Percentiles rank a stretch among this genome's conserved stretches.
phyloP scores from a whole-genome alignment of 37 sponge, comb jelly and placozoan genomes.

The Beroe ovata region DNA sequence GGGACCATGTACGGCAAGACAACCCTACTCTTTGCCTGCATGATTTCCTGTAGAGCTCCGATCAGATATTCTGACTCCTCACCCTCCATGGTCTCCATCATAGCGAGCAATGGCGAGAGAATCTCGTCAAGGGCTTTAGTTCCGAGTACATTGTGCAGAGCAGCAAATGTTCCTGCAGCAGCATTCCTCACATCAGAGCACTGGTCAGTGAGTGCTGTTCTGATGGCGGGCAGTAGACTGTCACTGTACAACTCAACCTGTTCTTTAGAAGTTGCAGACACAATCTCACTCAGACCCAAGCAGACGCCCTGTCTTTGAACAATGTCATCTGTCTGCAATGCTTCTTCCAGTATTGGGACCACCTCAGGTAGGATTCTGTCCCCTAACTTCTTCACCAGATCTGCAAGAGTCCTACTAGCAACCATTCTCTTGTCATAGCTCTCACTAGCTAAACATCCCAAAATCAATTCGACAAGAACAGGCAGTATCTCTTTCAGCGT shows the following conservation, averaged over 20 bases:
- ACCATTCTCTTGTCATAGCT: conserved; percentile 85
- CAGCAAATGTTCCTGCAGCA: conserved; percentile 90
- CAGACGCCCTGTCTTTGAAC: conserved; percentile 95
- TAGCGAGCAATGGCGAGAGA: conserved; percentile 75
- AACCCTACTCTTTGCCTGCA: conserved; percentile 87
- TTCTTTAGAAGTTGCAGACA: conserved; percentile 85
- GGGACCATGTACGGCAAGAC: conserved; percentile 93
- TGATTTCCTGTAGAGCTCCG: conserved; percentile 85
- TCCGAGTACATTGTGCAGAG: conserved; percentile 85
- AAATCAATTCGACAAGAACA: conserved; percentile 78
- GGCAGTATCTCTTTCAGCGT: conserved; percentile 95
- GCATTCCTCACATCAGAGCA: conserved; percentile 83
- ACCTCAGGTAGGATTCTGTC: conserved; percentile 94
- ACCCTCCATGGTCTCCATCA: conserved; percentile 71
- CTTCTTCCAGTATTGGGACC: conserved; percentile 87
- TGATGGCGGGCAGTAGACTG: conserved; percentile 81
- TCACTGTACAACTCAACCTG: conserved; percentile 77
- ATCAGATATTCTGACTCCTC: conserved; percentile 76
- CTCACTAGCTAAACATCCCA: conserved; percentile 81
- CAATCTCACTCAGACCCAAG: conserved; percentile 92
- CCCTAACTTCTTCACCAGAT: conserved; percentile 93
- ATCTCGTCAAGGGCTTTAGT: conserved; percentile 84
- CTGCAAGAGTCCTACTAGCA: conserved; percentile 91
- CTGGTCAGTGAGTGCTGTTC: conserved; percentile 79
- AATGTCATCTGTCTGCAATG: conserved; percentile 70